Percentiles rank a stretch among this genome's conserved stretches.
phyloP scores from a whole-genome alignment of 2,113 vertebrate genomes.

The Xiphophorus couchianus region DNA sequence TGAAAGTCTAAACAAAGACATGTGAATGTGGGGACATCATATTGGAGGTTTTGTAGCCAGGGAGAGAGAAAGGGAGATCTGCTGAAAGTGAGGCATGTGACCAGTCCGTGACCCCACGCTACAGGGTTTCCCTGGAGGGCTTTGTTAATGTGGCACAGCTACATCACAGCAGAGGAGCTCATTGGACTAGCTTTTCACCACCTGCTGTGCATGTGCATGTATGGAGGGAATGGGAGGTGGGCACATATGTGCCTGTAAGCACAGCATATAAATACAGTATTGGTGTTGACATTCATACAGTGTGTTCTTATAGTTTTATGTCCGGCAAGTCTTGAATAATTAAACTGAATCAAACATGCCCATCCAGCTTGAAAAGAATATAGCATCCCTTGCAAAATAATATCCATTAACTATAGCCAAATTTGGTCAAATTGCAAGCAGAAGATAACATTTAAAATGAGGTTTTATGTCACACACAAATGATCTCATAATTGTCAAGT shows the following conservation, averaged over 20 bases:
- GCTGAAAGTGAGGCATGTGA: conserved; percentile 67
- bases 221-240: neutral
- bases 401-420: neutral
- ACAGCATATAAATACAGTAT: conserved; percentile 36
- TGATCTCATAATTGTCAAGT: neutral
- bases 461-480: neutral
- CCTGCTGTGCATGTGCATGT: conserved; percentile 57
- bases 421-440: neutral
- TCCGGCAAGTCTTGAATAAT: conserved; percentile 64
- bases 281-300: conserved; percentile 19
- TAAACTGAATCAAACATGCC: conserved; percentile 67
- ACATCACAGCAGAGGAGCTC: conserved; percentile 59
- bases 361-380: conserved; percentile 48
- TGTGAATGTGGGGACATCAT: conserved; percentile 46
- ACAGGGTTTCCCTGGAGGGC: conserved; percentile 70
- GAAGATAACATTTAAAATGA: neutral
- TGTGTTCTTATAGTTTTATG: conserved; percentile 18
- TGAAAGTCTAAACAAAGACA: conserved; percentile 20
- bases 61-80: conserved; percentile 40
- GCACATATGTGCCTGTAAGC: conserved; percentile 34
- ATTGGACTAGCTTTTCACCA: conserved; percentile 62
- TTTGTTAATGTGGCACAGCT: conserved; percentile 72
- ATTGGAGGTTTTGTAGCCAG: conserved; percentile 30
- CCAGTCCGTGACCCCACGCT: conserved; percentile 67
- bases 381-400: neutral